These are phyloP conservation scores for Corythornis vintsioides DNA, from an alignment of 2,113 vertebrate species.

Conservation along the genomic window DNA sequence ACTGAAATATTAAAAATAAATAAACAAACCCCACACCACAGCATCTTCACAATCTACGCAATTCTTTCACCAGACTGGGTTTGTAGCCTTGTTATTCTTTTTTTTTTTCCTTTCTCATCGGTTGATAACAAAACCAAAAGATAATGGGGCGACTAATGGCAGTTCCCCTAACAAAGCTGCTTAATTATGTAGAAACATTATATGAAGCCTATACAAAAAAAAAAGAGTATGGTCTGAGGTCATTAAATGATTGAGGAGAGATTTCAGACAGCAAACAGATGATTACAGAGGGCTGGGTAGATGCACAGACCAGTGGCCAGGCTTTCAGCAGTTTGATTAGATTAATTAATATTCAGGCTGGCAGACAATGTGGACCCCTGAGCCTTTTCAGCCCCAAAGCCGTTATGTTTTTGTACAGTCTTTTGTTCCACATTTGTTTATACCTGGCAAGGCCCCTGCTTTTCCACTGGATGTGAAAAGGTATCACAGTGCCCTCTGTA, in stretches of 20 bases:
- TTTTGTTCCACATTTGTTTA: constrained; percentile 60
- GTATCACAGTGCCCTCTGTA: background rate
- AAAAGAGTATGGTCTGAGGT: constrained; percentile 61
- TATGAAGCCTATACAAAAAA: constrained; percentile 62
- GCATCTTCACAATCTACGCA: background rate
- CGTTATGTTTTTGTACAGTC: constrained; percentile 57
- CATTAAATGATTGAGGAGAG: constrained; percentile 67
- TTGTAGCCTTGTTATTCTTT: constrained; percentile 36
- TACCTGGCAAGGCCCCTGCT: constrained; percentile 15
- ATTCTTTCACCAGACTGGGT: constrained; percentile 21
- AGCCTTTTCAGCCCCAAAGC: constrained; percentile 58
- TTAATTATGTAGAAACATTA: constrained; percentile 71
- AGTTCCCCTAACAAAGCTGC: constrained; percentile 65
- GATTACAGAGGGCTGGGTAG: constrained; percentile 58
- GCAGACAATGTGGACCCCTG: constrained; percentile 54
- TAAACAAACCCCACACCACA: accelerated
- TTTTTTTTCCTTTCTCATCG: constrained; percentile 49
- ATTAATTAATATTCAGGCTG: constrained; percentile 60
- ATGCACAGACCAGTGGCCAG: constrained; percentile 51
- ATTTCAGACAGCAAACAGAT: constrained; percentile 64
- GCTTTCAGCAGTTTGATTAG: constrained; percentile 64
- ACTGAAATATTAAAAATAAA: background rate
- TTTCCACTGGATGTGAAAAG: background rate
- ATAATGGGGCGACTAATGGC: constrained; percentile 65
- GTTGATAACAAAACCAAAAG: constrained; percentile 54